Evolutionary conservation across 2,797 vertebrate species (phyloP), one percentile per base, ranked within the genome.

Genomic region (Toxotes lorentzi): DNA sequence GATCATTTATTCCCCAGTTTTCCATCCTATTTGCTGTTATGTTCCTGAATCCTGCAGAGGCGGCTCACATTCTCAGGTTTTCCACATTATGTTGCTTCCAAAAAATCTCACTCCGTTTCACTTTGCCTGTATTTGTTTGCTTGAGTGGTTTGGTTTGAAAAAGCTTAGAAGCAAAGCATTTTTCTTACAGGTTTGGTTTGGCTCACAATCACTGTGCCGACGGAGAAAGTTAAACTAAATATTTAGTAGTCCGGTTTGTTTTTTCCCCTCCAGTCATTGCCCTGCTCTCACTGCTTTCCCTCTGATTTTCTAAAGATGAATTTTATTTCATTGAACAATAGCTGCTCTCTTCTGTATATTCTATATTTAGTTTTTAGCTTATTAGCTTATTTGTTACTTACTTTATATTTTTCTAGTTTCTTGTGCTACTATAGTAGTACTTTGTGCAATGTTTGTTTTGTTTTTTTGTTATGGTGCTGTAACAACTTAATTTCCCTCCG

Each of bases 101-200:
- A 50, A 70, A 81, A 74, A 63, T 57, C 56, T 77, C 67, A 7
- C 54, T 62, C 47, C 48, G 19, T 68, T 79, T 79, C 50, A 71
- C 32, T 86, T 78, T 76, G 61, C 21, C 43, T 50, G 27, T 66
- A 12, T 70, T 65, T 83, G 83, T 86, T 80, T 87, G 78, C 83
- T 60, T 57, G 68, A 75, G 67, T 19, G 38, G 73, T 83, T 88
- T 80, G 65, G 83, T 72, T 66, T 62, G 41, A 78, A 77, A 34
- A 58, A 59, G 30, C 51, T 71, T 69, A 24, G 67, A 75, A 78
- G 65, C 41, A 60, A 71, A 84, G 56, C 34, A 35, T 66, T 77
- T 83, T 78, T 81, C 73, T 80, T 53, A 41, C 73, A 70, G 75
- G 63, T 87, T 88, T 83, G 75, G 65, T 88, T 88, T 88, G 84